A percentile compares a stretch with the other conserved stretches of the same genome.
phyloP scores from a whole-genome alignment of 1,140 invertebrate species.

The Ditylenchus dipsaci region DNA sequence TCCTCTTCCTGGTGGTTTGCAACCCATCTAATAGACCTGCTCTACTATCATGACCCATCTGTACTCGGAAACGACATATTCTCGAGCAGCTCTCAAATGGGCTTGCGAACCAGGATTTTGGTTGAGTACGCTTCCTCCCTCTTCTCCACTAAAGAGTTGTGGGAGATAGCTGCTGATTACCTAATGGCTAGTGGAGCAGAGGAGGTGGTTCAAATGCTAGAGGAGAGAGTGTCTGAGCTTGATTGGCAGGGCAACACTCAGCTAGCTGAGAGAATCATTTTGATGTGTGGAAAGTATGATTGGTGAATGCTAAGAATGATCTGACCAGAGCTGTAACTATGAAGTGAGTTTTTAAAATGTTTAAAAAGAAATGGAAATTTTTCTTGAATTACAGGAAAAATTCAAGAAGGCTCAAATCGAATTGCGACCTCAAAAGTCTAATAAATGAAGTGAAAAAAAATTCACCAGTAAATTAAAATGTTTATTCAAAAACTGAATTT shows the following conservation, averaged over 20 bases:
- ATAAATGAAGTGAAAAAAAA: too few relatives aligned
- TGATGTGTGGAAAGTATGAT: slow-evolving; percentile 9
- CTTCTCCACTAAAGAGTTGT: slow-evolving; percentile 10
- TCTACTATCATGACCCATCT: slow-evolving; percentile 10
- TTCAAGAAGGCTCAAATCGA: too few relatives aligned
- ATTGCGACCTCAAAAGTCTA: too few relatives aligned
- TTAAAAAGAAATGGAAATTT: too few relatives aligned
- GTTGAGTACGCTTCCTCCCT: slow-evolving; percentile 11
- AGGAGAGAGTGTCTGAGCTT: not conserved
- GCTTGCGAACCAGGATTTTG: slow-evolving; percentile 2
- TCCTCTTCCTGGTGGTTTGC: slow-evolving; percentile 17
- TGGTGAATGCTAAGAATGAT: not conserved
- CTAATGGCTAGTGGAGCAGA: slow-evolving; percentile 5
- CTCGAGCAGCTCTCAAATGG: not conserved
- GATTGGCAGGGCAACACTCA: slow-evolving; percentile 6
- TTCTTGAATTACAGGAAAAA: too few relatives aligned
- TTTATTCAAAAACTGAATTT: too few relatives aligned
- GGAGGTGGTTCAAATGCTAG: not conserved
- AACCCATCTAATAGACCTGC: slow-evolving; percentile 11
- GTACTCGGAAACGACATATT: not conserved
- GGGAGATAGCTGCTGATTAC: slow-evolving; percentile 12
- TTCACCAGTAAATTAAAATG: too few relatives aligned
- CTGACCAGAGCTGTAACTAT: slow-evolving; percentile 2
- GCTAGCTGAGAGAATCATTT: slow-evolving; percentile 11
- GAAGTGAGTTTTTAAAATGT: slow-evolving; percentile 2